phyloP scores from a whole-genome alignment of 2,113 vertebrate species.

The Microcebus murinus region DNA sequence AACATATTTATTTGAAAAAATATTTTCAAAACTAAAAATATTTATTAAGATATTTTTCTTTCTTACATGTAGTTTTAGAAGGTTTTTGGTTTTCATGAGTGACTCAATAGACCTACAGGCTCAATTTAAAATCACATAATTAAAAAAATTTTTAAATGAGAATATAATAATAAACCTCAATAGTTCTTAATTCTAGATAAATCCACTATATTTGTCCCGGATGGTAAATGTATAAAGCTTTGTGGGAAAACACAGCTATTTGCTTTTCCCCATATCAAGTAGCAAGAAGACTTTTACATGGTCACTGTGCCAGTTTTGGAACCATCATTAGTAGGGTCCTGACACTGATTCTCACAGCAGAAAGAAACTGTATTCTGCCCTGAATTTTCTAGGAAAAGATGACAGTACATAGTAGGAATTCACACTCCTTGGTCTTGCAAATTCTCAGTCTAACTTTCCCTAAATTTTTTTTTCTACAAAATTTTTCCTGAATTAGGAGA shows the following conservation, averaged over 20 bases:
- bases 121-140: constrained; percentile 23
- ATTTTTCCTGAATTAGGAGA: neutral
- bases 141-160: neutral
- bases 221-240: neutral
- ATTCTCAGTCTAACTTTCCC: neutral
- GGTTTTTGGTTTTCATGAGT: constrained; percentile 6
- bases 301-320: neutral
- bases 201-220: neutral
- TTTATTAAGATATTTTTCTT: neutral
- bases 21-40: neutral
- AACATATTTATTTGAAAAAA: constrained; percentile 30
- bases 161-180: neutral
- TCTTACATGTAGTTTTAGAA: neutral
- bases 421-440: neutral
- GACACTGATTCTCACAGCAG: neutral
- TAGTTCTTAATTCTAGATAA: neutral
- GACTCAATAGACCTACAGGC: neutral
- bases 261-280: neutral
- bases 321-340: neutral
- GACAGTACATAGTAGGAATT: neutral
- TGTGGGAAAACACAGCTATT: neutral
- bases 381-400: neutral
- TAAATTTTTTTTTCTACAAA: neutral
- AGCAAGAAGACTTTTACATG: neutral
- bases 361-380: neutral